Evolutionary conservation across 2,797 vertebrate genomes (phyloP), one percentile per base, ranked within the genome.

Genomic region (Oreochromis grahami): DNA sequence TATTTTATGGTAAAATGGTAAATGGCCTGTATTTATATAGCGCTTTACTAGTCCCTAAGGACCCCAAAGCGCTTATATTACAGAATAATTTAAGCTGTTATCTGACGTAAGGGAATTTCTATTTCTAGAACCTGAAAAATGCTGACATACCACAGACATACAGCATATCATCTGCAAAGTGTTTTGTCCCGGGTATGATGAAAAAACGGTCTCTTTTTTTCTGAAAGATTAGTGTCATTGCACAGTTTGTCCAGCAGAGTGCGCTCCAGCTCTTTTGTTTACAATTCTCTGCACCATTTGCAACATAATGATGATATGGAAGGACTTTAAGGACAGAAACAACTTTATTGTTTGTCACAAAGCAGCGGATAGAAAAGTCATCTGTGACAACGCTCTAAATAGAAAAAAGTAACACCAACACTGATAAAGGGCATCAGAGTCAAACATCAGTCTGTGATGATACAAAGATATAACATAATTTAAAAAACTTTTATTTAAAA

Each of bases 211-310:
- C 3, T 14, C 5, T 2, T 68, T 4, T 65, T 24, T 43, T 4
- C 0, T 68, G 21, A 17, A 45, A 45, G 41, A 26, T 45, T 17
- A 6, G 4, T 48, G 68, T 72, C 3, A 5, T 70, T 24, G 9
- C 15, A 72, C 0, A 48, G 41, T 48, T 72, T 32, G 68, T 0
- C 70, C 70, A 74, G 43, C 7, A 50, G 26, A 32, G 26, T 8
- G 26, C 26, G 3, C 26, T 2, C 7, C 26, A 74, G 29, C 43
- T 13, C 70, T 32, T 7, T 12, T 50, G 17, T 50, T 32, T 74
- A 50, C 43, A 74, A 50, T 50, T n/a, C 21, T 24, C 43, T n/a
- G 43, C 26, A 32, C 1, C 1, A 3, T 74, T 43, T 26, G 26
- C 70, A 32, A 32, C 43, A 13, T 32, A 2, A 5, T 32, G 70